phyloP scores from a whole-genome alignment of 2,797 vertebrate genomes.

The Carcharodon carcharias region DNA sequence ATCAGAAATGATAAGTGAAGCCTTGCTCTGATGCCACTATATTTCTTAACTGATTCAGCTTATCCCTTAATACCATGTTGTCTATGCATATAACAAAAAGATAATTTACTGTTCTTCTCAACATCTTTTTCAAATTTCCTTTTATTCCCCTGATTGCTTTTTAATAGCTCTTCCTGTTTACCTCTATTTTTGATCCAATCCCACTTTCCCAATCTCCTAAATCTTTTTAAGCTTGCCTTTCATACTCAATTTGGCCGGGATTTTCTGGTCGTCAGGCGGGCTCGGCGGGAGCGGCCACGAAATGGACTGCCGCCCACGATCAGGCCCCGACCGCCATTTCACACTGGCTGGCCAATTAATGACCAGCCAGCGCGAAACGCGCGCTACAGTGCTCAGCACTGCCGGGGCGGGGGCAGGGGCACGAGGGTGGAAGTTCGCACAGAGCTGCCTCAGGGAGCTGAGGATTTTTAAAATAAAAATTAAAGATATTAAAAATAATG shows the following conservation, averaged over 20 bases:
- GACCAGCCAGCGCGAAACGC: no score
- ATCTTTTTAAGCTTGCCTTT: slow-evolving; percentile 25
- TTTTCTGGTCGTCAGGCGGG: no score
- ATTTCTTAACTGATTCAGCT: not conserved
- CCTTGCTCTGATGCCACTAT: not conserved
- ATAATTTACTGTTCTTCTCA: not conserved
- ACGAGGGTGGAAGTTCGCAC: no score
- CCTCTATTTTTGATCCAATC: not conserved
- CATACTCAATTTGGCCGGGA: not conserved
- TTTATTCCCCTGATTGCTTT: slow-evolving; percentile 19
- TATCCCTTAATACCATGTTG: not conserved
- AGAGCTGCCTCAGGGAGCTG: no score
- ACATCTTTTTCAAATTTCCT: not conserved
- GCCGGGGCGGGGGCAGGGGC: no score
- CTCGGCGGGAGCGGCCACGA: no score
- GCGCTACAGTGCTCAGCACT: no score
- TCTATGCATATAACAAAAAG: slow-evolving; percentile 3
- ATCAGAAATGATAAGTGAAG: slow-evolving; percentile 16
- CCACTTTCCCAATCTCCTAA: not conserved
- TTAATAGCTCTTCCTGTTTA: slow-evolving; percentile 21
- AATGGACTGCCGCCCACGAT: no score
- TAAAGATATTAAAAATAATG: no score
- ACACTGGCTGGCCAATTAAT: no score
- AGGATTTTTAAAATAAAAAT: no score
- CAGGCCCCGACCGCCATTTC: no score